phyloP scores from a whole-genome alignment of 1,140 invertebrate species.

The Proctacanthus coquilletti region DNA sequence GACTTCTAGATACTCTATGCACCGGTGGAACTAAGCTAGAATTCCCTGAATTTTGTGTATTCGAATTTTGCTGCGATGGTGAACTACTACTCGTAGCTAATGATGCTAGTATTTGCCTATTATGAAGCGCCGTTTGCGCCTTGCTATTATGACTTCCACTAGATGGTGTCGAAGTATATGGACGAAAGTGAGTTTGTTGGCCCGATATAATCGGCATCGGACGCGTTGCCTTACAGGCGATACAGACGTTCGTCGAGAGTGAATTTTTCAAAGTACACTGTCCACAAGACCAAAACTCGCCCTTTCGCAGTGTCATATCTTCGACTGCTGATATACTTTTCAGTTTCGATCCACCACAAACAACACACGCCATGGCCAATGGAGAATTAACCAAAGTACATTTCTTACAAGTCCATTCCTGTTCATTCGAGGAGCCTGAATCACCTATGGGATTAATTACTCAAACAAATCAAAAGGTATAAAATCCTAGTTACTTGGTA shows the following conservation, averaged over 20 bases:
- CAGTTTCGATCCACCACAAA: conserved; percentile 66
- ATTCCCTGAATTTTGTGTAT: conserved; percentile 7
- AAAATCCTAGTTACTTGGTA: conserved; percentile 30
- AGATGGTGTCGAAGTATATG: conserved; percentile 6
- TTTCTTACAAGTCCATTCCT: conserved; percentile 71
- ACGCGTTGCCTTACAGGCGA: conserved; percentile 50
- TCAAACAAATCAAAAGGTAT: too few relatives aligned
- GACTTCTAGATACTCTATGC: conserved; percentile 20
- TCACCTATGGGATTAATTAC: background rate
- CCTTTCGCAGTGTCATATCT: conserved; percentile 52
- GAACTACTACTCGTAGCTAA: background rate
- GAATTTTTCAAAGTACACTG: conserved; percentile 77
- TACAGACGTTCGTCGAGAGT: conserved; percentile 48
- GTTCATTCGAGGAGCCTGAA: conserved; percentile 9
- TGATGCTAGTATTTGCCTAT: conserved; percentile 4
- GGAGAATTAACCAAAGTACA: conserved; percentile 70
- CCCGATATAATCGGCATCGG: conserved; percentile 13
- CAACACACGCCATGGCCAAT: conserved; percentile 52
- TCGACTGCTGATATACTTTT: conserved; percentile 45
- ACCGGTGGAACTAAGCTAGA: conserved; percentile 9
- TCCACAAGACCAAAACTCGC: conserved; percentile 60
- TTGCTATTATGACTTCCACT: background rate
- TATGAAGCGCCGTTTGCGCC: conserved; percentile 1
- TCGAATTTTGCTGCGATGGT: background rate
- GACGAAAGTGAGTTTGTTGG: conserved; percentile 8